Evolutionary conservation across 2,888 invertebrate species (phyloP), one percentile per base, ranked within the genome.

Genomic region (Petrophora chlorosata): DNA sequence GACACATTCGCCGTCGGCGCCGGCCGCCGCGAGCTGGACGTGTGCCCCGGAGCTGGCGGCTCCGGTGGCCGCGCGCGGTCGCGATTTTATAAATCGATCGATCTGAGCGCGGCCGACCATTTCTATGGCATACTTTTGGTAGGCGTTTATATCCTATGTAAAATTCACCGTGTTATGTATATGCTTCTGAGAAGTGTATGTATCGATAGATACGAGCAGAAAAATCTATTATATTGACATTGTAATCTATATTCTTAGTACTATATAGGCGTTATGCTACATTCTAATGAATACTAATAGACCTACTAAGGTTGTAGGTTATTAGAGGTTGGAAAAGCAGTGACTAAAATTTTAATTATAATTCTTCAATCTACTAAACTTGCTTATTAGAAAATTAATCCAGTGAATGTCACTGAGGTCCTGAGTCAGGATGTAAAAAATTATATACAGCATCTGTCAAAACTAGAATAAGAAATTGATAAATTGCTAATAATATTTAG

Each of bases 161-260:
- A 49, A 60, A 59, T 51, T 62, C 52, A 48, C 36, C 45, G 14
- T 42, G 35, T 45, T 29, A 17, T 35, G 23, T 38, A 67, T 71
- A 63, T 63, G 61, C 85, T 87, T 86, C 86, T 81, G 56, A 76
- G 86, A 87, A 87, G 85, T 62, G 71, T 74, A 71, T 25, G 9
- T 59, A 61, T 67, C 59, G 53, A 51, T 74, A 73, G 69, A 64
- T 53, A 67, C 76, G 70, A 77, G 74, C 76, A 25, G 10, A 30
- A 80, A 76, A 77, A 59, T 57, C 56, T 41, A 53, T 55, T 57
- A 35, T 12, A 34, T 34, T 28, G 16, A 34, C 22, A 14, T 56
- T 52, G 30, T 62, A 52, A 50, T 54, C 44, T 30, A 26, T 5
- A 9, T 5, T 10, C 1, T 10, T 26, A 26, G 26, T 26, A 14